Conservation (phyloP, 2,888 invertebrate genomes). For the Hirtodrosophila histrioides region DNA sequence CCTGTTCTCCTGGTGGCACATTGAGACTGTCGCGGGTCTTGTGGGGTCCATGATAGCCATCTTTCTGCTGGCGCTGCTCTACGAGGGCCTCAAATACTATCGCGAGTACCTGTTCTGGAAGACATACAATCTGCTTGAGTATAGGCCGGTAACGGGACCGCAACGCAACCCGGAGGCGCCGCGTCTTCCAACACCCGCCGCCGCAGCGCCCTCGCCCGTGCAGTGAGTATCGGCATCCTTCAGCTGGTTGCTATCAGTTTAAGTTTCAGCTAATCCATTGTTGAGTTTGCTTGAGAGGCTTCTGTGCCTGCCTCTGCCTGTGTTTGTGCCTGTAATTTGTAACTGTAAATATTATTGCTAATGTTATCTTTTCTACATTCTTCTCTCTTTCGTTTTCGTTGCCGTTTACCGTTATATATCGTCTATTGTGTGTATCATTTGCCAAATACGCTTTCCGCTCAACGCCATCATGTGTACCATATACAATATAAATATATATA, state of each 20-base stretch:
- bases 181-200: conserved; percentile 86
- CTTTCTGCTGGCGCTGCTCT: conserved; percentile 95
- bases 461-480: conserved; percentile 43
- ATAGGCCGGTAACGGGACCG: conserved; percentile 93
- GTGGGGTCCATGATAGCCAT: conserved; percentile 96
- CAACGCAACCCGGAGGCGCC: conserved; percentile 84
- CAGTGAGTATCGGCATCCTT: conserved; percentile 87
- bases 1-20: conserved; percentile 93
- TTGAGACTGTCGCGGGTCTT: conserved; percentile 90
- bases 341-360: conserved; percentile 49
- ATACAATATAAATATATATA: neutral
- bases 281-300: neutral
- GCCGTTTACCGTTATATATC: conserved; percentile 48
- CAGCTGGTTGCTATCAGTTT: conserved; percentile 2
- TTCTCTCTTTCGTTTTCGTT: conserved; percentile 51
- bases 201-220: conserved; percentile 86
- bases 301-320: conserved; percentile 2
- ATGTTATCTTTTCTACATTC: conserved; percentile 50
- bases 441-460: conserved; percentile 35
- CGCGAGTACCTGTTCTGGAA: conserved; percentile 93
- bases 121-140: conserved; percentile 93
- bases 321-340: conserved; percentile 16
- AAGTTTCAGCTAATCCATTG: neutral
- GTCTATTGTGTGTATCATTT: conserved; percentile 44
- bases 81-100: conserved; percentile 93